A percentile compares a stretch with the other conserved stretches of the same genome.
Conservation (phyloP, 2,888 invertebrate species). For the Harmothoe impar region DNA sequence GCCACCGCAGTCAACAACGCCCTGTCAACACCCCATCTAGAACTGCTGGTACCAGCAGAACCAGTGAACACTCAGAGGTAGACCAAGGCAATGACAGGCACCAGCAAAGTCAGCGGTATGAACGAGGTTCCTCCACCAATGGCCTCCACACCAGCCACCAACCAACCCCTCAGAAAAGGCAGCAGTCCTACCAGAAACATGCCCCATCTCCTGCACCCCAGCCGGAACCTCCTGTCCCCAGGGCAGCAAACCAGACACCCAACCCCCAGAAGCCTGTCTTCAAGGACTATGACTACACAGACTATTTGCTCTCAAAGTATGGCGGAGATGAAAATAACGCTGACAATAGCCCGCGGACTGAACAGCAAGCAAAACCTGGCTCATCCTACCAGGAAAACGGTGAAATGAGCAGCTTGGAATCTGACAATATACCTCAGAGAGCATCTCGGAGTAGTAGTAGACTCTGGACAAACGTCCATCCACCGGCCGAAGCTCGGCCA, state of each 20-base stretch:
- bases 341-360: background rate
- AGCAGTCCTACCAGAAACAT: background rate
- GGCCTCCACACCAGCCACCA: background rate
- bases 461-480: background rate
- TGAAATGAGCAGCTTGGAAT: background rate
- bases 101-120: background rate
- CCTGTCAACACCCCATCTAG: background rate
- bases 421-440: background rate
- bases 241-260: background rate
- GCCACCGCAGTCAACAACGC: background rate
- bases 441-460: background rate
- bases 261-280: background rate
- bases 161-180: background rate
- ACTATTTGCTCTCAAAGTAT: conserved; percentile 38
- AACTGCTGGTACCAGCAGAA: background rate
- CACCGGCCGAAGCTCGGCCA: background rate
- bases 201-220: background rate
- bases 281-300: conserved; percentile 50
- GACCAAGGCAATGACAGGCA: background rate
- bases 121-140: background rate
- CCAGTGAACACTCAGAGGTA: background rate
- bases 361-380: background rate
- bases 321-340: conserved; percentile 9
- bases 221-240: background rate
- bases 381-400: background rate